Conservation (phyloP, 2,888 invertebrate species). For the Scaptomyza polygonia region DNA sequence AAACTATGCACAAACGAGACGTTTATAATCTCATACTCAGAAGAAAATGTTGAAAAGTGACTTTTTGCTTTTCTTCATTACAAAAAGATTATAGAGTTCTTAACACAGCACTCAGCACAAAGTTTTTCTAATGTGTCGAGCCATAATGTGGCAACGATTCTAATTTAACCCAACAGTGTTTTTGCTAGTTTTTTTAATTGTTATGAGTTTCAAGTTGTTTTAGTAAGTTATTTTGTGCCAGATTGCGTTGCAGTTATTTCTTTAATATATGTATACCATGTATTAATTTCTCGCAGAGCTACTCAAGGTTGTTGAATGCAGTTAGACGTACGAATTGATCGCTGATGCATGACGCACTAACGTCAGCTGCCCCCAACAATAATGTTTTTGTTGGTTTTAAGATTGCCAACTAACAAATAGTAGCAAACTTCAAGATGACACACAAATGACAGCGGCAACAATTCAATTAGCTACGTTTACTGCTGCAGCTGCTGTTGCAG, state of each 20-base stretch:
- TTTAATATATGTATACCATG: constrained; percentile 6
- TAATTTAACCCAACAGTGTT: constrained; percentile 36
- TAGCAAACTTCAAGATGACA: constrained; percentile 47
- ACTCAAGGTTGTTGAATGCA: constrained; percentile 75
- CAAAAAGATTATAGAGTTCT: not conserved
- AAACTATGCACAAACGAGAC: not conserved
- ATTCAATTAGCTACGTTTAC: constrained; percentile 54
- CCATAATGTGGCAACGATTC: constrained; percentile 18
- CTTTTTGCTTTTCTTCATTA: not conserved
- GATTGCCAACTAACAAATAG: constrained; percentile 4
- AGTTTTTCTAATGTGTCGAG: constrained; percentile 8
- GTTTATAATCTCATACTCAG: not conserved
- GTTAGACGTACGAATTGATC: constrained; percentile 73
- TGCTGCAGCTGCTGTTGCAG: not conserved
- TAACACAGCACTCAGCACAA: not conserved
- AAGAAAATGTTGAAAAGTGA: not conserved
- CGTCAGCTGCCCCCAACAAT: constrained; percentile 4
- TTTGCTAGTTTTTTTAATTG: not conserved
- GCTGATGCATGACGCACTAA: constrained; percentile 56
- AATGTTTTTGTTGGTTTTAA: constrained; percentile 7
- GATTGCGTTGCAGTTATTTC: constrained; percentile 35
- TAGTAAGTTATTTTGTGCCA: constrained; percentile 44
- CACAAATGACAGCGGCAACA: constrained; percentile 57
- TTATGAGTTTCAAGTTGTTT: constrained; percentile 15
- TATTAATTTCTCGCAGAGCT: constrained; percentile 49